A percentile compares a stretch with the other conserved stretches of the same genome.
These are phyloP conservation scores for Scartelaos histophorus DNA, from an alignment of 2,113 vertebrate genomes.

Conservation along the genomic window DNA sequence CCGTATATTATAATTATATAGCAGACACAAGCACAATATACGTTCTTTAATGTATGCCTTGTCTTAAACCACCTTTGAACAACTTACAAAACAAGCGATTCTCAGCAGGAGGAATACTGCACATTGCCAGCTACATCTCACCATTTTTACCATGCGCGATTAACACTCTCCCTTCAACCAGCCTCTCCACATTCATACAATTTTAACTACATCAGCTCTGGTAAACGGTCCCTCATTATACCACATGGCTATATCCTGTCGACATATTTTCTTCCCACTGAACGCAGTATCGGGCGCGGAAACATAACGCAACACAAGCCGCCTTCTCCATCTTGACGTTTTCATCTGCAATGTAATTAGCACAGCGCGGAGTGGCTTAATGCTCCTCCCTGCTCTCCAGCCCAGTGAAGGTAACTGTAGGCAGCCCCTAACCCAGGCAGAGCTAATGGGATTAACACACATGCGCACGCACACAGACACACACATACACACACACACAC, in stretches of 20 bases:
- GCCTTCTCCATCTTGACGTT: constrained; percentile 56
- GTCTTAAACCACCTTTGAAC: background rate
- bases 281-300: constrained; percentile 36
- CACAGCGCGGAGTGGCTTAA: constrained; percentile 65
- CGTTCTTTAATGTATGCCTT: background rate
- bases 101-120: background rate
- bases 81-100: background rate
- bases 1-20: too few relatives aligned
- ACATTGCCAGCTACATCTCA: constrained; percentile 2
- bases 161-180: constrained; percentile 29
- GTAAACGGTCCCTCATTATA: constrained; percentile 28
- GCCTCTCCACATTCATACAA: constrained; percentile 17
- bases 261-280: constrained; percentile 29
- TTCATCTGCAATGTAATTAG: constrained; percentile 78
- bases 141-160: constrained; percentile 19
- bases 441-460: constrained; percentile 75
- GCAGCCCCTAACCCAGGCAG: constrained; percentile 70
- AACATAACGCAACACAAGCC: constrained; percentile 45
- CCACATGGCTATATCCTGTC: background rate
- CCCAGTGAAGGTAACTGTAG: constrained; percentile 66
- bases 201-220: constrained; percentile 2
- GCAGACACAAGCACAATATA: too few relatives aligned
- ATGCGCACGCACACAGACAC: constrained; percentile 46
- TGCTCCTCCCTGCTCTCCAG: constrained; percentile 52
- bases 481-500: constrained; percentile 43